Evolutionary conservation across 2,797 vertebrate genomes (phyloP).

Genomic region (Alcedo quadribrachys): DNA sequence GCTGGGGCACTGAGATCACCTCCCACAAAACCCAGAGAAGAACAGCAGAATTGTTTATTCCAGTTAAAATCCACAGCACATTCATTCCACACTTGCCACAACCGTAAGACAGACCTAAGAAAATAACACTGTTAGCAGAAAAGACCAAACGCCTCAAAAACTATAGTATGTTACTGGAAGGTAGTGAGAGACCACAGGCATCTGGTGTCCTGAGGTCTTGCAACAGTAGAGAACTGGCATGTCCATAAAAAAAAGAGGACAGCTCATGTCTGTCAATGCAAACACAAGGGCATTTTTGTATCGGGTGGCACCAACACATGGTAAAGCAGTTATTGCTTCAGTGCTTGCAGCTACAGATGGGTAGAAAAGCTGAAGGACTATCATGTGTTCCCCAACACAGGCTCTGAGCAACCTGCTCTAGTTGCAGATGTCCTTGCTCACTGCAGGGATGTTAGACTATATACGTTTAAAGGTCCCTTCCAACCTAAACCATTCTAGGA

Average conservation of each 20-base stretch:
- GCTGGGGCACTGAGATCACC: conserved; percentile 5
- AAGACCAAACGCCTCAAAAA: neutral
- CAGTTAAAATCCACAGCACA: neutral
- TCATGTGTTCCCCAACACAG: neutral
- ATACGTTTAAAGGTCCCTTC: neutral
- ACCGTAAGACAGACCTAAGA: neutral
- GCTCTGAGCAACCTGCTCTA: neutral
- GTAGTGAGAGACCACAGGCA: neutral
- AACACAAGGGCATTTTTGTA: neutral
- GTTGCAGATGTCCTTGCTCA: neutral
- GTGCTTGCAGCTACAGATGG: neutral
- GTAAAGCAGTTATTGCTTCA: neutral
- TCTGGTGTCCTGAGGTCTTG: neutral
- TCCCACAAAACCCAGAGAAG: conserved; percentile 14
- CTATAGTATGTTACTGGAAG: neutral
- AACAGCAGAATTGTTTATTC: neutral
- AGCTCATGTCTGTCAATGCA: neutral
- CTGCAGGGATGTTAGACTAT: neutral
- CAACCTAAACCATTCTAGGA: neutral
- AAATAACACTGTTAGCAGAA: neutral
- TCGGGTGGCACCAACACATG: accelerated
- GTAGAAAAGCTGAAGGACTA: neutral
- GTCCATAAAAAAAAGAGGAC: neutral
- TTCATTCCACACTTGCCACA: neutral
- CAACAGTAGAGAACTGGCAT: neutral